These are phyloP conservation scores for Motacilla tschutschensis DNA, from an alignment of 2,113 vertebrate genomes.

Conservation along the genomic window DNA sequence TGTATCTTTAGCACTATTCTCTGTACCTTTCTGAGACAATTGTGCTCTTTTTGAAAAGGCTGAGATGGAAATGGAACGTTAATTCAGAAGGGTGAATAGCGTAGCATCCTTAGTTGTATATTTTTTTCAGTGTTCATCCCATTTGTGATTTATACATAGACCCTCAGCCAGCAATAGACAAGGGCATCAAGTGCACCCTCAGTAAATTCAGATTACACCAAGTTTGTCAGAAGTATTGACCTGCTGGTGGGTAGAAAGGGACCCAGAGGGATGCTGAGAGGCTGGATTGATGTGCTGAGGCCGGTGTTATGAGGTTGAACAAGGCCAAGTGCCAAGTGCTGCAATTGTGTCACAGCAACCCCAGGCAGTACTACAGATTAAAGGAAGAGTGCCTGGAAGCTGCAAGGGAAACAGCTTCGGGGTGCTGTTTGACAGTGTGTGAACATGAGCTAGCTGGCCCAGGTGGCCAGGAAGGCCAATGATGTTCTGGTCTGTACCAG, in stretches of 20 bases:
- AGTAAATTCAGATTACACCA: background rate
- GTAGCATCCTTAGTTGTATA: accelerated
- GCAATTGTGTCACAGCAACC: background rate
- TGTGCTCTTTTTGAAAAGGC: background rate
- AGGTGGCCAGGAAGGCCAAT: background rate
- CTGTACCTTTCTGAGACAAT: background rate
- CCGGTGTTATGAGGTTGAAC: accelerated
- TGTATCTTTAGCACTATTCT: background rate
- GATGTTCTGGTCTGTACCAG: background rate
- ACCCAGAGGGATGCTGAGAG: background rate
- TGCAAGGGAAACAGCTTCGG: accelerated
- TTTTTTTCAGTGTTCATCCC: background rate
- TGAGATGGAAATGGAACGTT: background rate
- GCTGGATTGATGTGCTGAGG: background rate
- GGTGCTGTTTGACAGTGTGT: background rate
- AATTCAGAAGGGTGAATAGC: background rate
- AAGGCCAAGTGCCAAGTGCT: too few species aligned
- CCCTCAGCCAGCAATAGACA: background rate
- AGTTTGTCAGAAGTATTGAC: background rate
- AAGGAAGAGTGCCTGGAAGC: background rate
- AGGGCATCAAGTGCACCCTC: background rate
- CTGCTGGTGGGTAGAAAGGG: background rate
- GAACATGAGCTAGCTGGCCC: background rate
- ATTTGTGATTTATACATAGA: background rate
- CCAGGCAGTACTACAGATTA: background rate